These are phyloP conservation scores for Beroe forskalii DNA, from an alignment of 37 sponge, comb jelly and placozoan species.

Conservation along the genomic window DNA sequence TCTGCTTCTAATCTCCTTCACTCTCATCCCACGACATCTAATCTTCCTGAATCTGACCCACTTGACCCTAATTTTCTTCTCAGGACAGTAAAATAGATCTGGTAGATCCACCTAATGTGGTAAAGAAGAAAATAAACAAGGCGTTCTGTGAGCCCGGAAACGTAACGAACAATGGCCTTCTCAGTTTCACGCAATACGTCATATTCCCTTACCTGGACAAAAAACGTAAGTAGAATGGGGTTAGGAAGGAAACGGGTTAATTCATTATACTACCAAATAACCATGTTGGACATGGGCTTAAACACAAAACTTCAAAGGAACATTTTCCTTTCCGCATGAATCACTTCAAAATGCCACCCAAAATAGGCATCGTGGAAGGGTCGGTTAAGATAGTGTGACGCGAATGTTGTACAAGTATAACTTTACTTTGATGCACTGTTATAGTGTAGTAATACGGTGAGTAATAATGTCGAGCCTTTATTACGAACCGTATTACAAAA, in stretches of 20 bases:
- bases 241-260: too few species aligned
- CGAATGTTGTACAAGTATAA: too few species aligned
- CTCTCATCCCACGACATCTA: neutral
- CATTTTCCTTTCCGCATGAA: too few species aligned
- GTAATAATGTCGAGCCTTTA: too few species aligned
- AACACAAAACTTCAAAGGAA: too few species aligned
- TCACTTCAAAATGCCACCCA: too few species aligned
- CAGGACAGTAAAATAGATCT: constrained; percentile 95
- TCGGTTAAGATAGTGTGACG: too few species aligned
- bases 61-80: neutral
- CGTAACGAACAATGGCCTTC: constrained; percentile 79
- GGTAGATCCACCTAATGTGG: constrained; percentile 78
- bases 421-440: too few species aligned
- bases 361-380: too few species aligned
- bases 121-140: constrained; percentile 87
- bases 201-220: constrained; percentile 46
- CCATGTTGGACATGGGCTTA: too few species aligned
- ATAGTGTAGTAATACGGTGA: too few species aligned
- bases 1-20: neutral
- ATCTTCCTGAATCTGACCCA: neutral
- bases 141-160: constrained; percentile 94
- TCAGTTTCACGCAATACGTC: constrained; percentile 28
- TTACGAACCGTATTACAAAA: too few species aligned
- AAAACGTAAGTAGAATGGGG: neutral
- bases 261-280: neutral